These are phyloP conservation scores for Microtus obscurus DNA, from an alignment of 2,797 vertebrate genomes.

Conservation along the genomic window DNA sequence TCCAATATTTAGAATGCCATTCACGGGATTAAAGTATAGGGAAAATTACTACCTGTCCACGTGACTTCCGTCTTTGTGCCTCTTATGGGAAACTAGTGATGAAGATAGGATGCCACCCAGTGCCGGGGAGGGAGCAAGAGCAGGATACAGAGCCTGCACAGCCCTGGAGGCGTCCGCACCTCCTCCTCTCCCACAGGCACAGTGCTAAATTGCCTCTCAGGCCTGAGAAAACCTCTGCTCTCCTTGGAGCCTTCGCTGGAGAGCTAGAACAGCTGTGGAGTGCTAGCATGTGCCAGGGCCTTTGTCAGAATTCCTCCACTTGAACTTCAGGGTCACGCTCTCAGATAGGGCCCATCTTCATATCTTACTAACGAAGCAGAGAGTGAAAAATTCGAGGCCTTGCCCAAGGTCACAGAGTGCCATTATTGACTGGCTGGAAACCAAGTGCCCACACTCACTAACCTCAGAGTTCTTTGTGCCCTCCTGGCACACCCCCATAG, in stretches of 20 bases:
- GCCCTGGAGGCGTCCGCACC: background rate
- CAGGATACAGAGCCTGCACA: background rate
- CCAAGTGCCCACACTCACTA: background rate
- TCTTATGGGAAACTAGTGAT: background rate
- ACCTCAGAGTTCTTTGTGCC: background rate
- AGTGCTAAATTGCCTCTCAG: rapidly evolving
- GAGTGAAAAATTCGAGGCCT: background rate
- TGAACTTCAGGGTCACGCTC: background rate
- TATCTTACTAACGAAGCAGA: background rate
- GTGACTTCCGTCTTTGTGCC: background rate
- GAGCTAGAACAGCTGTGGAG: background rate
- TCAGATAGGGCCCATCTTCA: background rate
- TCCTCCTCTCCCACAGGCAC: background rate
- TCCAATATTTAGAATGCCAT: background rate
- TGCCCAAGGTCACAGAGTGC: background rate
- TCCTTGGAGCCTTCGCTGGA: background rate
- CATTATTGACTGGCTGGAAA: background rate
- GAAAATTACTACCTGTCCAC: background rate
- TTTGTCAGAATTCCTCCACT: background rate
- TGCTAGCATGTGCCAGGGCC: background rate
- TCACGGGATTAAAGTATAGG: background rate
- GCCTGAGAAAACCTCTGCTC: background rate
- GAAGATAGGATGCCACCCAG: background rate
- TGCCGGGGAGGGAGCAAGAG: rapidly evolving
- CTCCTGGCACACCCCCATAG: background rate